phyloP scores from a whole-genome alignment of 2,797 vertebrate species.

The Euphonia xanthogaster region DNA sequence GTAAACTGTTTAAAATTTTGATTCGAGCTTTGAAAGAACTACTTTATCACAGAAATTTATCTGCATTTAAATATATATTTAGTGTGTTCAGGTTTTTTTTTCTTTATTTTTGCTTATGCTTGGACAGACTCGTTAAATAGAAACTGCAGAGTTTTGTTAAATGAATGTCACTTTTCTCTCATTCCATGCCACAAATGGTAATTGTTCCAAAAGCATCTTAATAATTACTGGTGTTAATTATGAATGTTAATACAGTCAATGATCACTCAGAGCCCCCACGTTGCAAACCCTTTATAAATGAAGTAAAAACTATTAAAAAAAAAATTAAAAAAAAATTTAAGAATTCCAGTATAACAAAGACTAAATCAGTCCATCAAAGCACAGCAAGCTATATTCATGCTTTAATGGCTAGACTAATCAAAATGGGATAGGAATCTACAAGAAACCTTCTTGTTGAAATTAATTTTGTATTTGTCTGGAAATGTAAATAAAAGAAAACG shows the following conservation, averaged over 20 bases:
- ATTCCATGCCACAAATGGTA: not conserved
- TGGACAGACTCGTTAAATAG: conserved; percentile 38
- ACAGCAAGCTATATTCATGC: not conserved
- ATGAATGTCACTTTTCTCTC: conserved; percentile 38
- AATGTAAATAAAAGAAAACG: conserved; percentile 33
- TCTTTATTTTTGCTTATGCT: conserved; percentile 37
- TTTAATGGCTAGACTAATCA: conserved; percentile 4
- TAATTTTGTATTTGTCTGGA: conserved; percentile 56
- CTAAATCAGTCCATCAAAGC: not conserved
- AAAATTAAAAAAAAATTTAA: not conserved
- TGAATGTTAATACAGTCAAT: not conserved
- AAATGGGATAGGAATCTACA: conserved; percentile 6
- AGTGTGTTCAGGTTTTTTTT: not conserved
- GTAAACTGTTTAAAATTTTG: conserved; percentile 71
- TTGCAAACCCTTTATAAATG: not conserved
- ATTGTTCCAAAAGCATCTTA: conserved; percentile 22
- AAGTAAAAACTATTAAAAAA: not conserved
- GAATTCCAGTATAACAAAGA: not conserved
- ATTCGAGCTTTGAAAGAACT: conserved; percentile 47
- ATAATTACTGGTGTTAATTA: conserved; percentile 39
- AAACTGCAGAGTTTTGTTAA: conserved; percentile 18
- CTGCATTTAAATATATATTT: conserved; percentile 60
- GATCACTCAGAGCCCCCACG: not conserved
- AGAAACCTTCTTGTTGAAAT: conserved; percentile 36
- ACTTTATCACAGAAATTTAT: conserved; percentile 50